These are phyloP conservation scores for Corvus hawaiiensis DNA, from an alignment of 2,113 vertebrate species.

Conservation along the genomic window DNA sequence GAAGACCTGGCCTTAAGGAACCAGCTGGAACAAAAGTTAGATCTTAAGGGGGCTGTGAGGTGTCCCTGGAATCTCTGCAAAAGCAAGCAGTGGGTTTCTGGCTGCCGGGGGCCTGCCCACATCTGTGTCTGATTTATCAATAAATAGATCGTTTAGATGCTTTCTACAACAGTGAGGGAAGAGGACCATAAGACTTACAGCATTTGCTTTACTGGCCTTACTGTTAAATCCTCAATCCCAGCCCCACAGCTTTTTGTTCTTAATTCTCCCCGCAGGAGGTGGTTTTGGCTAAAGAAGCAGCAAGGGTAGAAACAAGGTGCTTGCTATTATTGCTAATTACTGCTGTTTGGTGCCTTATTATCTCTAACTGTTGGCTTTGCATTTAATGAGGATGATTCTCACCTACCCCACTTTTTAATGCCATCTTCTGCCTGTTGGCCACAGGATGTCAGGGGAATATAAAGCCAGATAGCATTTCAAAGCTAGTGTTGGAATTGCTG, in stretches of 20 bases:
- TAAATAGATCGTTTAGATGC: neutral
- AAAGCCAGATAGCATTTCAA: neutral
- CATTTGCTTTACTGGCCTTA: neutral
- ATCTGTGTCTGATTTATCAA: neutral
- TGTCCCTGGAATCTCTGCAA: neutral
- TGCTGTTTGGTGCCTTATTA: neutral
- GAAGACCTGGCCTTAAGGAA: neutral
- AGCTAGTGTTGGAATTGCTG: neutral
- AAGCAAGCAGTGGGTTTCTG: neutral
- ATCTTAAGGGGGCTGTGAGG: neutral
- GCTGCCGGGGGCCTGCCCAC: neutral
- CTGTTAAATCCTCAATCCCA: neutral
- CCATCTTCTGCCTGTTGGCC: neutral
- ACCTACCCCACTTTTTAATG: neutral
- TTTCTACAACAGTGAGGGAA: neutral
- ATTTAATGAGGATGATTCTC: neutral
- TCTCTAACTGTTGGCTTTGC: neutral
- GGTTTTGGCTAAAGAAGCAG: neutral
- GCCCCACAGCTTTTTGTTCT: neutral
- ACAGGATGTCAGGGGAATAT: rapidly evolving
- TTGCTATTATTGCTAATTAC: neutral
- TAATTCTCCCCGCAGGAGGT: neutral
- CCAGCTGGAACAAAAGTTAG: neutral
- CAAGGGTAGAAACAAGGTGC: neutral
- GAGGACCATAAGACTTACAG: neutral